phyloP scores from a whole-genome alignment of 2,113 vertebrate species.

The Varanus salvator region DNA sequence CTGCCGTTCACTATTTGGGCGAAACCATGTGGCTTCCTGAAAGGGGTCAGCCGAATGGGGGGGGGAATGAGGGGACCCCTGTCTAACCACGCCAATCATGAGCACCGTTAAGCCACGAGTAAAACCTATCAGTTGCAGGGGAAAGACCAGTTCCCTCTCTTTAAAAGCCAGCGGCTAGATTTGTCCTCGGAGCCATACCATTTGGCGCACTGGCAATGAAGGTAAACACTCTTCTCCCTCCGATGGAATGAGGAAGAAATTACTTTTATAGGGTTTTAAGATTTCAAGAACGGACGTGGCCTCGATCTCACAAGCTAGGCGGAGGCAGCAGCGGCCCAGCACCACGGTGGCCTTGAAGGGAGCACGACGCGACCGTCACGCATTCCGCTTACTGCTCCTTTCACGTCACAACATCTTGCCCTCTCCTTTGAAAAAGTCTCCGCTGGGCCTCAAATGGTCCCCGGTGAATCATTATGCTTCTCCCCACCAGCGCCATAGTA shows the following conservation, averaged over 20 bases:
- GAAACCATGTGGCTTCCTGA: not conserved
- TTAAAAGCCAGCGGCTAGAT: accelerated
- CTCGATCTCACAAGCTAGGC: not conserved
- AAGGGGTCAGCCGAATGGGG: not conserved
- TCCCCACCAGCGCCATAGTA: constrained; percentile 48
- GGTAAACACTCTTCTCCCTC: not conserved
- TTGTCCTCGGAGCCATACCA: accelerated
- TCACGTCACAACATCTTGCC: accelerated
- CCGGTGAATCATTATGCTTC: accelerated
- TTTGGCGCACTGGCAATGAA: not conserved
- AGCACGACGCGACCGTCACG: not conserved
- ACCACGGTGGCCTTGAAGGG: not conserved
- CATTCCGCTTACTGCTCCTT: not conserved
- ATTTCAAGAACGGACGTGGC: too few relatives aligned
- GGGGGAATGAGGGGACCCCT: too few relatives aligned
- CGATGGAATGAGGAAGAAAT: accelerated
- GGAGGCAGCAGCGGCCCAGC: accelerated
- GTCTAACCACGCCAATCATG: accelerated
- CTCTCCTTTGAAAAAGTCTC: accelerated
- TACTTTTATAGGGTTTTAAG: not conserved
- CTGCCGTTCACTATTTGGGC: not conserved
- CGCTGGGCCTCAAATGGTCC: not conserved
- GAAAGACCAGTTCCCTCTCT: accelerated
- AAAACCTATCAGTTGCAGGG: accelerated
- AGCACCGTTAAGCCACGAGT: accelerated